Evolutionary conservation across 2,797 vertebrate species (phyloP).

Genomic region (Phoebastria nigripes): DNA sequence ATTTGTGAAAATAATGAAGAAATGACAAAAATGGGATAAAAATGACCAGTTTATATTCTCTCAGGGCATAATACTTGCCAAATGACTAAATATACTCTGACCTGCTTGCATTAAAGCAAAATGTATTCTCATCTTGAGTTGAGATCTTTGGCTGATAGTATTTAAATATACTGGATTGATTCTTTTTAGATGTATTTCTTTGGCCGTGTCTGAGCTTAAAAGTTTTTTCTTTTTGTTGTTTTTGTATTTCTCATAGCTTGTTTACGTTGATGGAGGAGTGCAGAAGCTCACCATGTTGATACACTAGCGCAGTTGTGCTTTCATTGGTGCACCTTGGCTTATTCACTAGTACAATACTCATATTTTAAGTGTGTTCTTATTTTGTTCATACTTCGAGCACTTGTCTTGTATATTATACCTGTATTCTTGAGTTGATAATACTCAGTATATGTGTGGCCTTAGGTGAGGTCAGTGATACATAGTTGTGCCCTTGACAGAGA

Average conservation of each 20-base stretch:
- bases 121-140: neutral
- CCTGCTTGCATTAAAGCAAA: neutral
- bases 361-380: neutral
- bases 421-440: neutral
- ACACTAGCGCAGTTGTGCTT: neutral
- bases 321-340: neutral
- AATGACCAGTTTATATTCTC: neutral
- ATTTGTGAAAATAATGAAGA: neutral
- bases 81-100: accelerated
- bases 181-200: neutral
- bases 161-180: neutral
- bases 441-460: accelerated
- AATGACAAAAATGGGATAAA: neutral
- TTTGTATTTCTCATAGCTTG: accelerated
- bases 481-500: neutral
- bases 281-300: neutral
- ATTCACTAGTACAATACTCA: accelerated
- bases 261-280: accelerated
- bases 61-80: neutral
- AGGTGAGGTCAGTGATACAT: neutral
- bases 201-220: accelerated
- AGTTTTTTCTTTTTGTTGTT: neutral
- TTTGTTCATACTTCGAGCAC: accelerated
- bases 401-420: neutral
- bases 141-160: neutral